Percentiles rank a stretch among this genome's conserved stretches.
Conservation (phyloP, 2,797 vertebrate species). For the Coendou prehensilis region DNA sequence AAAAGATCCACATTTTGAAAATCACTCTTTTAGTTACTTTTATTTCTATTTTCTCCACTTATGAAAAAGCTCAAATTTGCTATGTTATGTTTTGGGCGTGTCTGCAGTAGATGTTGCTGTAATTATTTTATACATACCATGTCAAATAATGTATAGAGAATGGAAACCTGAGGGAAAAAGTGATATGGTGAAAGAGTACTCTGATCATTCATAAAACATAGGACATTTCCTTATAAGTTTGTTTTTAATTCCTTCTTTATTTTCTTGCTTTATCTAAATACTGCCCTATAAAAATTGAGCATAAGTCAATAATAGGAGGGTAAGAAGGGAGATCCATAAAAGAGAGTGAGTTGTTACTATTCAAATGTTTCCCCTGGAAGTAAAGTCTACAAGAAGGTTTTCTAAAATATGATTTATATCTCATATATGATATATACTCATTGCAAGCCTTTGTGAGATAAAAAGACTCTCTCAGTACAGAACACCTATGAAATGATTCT, state of each 20-base stretch:
- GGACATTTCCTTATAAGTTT: background rate
- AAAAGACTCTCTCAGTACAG: background rate
- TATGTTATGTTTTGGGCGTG: background rate
- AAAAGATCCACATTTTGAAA: background rate
- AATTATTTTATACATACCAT: background rate
- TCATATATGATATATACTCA: background rate
- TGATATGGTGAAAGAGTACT: background rate
- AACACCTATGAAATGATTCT: background rate
- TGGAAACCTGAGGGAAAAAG: background rate
- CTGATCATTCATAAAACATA: background rate
- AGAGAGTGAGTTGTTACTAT: background rate
- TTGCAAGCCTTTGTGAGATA: background rate
- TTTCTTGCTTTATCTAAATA: slow-evolving; percentile 28
- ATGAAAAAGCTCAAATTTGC: background rate
- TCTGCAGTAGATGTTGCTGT: background rate
- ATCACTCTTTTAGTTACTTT: background rate
- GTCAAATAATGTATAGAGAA: background rate
- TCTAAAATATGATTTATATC: background rate
- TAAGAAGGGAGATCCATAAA: background rate
- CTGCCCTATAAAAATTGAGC: background rate
- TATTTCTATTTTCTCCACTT: background rate
- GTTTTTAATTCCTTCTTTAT: slow-evolving; percentile 1
- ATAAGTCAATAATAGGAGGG: background rate
- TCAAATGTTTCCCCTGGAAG: slow-evolving; percentile 5
- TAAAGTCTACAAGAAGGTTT: background rate